Evolutionary conservation across 2,113 vertebrate species (phyloP), one percentile per base, ranked within the genome.

Genomic region (Scortum barcoo): DNA sequence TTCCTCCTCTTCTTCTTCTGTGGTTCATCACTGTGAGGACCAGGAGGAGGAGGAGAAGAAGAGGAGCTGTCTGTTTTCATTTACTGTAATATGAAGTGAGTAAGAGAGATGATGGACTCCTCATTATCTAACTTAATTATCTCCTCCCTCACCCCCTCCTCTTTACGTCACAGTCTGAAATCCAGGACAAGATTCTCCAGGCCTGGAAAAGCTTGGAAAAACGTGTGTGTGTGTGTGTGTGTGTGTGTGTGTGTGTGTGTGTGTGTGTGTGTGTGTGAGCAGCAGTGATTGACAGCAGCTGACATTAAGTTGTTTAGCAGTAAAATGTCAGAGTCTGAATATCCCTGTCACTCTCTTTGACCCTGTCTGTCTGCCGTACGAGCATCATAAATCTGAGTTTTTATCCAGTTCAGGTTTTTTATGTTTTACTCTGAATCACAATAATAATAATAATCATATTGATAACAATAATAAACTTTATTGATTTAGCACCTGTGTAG

Each of bases 271-370:
- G 44, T 13, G 38, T 0, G 22, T 9, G 40, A 8, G 61, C 6
- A 46, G 72, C 36, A 51, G 48, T 81, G 87, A 84, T 72, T 86
- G 88, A 86, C 87, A 89, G 88, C 87, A 89, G 88, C 78, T 91
- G 86, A 86, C 83, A 91, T 91, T 89, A 78, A 70, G 67, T 76
- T 86, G 87, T 89, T 91, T 67, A 86, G 77, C 67, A 69, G 80
- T 80, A 60, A 89, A 90, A 89, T 89, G 87, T 91, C 87, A 91
- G n/a, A 83, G 58, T 87, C 72, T 86, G 82, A 81, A 86, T 88
- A 51, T 87, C 76, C 54, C 44, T 38, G 54, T 48, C n/a, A 5
- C 20, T 81, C 16, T 36, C 51, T 87, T 85, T 87, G 87, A 81
- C 82, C 83, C 54, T 4, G 75, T 84, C 66, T 79, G 73, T 67